phyloP scores from a whole-genome alignment of 1,140 invertebrate genomes.

The Pararge aegeria region DNA sequence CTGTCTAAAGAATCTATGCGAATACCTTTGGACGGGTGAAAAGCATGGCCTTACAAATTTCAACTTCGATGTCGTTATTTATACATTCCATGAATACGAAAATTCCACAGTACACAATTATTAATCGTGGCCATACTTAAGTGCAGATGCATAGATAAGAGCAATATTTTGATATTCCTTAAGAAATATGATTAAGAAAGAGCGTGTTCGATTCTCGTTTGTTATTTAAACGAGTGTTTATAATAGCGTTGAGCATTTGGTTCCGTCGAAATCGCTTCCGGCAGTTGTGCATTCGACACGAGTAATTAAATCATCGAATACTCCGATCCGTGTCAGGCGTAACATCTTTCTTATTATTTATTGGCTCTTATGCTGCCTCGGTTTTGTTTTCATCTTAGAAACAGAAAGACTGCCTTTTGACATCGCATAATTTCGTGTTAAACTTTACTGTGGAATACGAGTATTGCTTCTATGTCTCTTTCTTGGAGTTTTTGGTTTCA shows the following conservation, averaged over 20 bases:
- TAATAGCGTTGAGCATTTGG: conserved; percentile 24
- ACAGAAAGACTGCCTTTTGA: neutral
- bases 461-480: too few species aligned
- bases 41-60: neutral
- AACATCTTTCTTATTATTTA: conserved; percentile 19
- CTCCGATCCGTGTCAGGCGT: conserved; percentile 15
- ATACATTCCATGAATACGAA: neutral
- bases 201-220: conserved; percentile 17
- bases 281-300: conserved; percentile 31
- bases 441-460: neutral
- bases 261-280: conserved; percentile 29
- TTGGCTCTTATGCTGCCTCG: neutral
- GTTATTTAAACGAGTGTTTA: conserved; percentile 27
- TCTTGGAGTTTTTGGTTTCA: too few species aligned
- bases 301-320: conserved; percentile 27
- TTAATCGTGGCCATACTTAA: conserved; percentile 6
- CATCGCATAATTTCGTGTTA: neutral
- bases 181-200: conserved; percentile 10
- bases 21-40: too few species aligned
- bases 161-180: neutral
- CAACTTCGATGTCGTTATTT: neutral
- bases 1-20: too few species aligned
- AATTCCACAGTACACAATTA: neutral
- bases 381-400: conserved; percentile 2
- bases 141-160: conserved; percentile 8